Base-by-base conservation (phyloP, 2,888 invertebrate genomes). In the Melanotus villosus region DNA sequence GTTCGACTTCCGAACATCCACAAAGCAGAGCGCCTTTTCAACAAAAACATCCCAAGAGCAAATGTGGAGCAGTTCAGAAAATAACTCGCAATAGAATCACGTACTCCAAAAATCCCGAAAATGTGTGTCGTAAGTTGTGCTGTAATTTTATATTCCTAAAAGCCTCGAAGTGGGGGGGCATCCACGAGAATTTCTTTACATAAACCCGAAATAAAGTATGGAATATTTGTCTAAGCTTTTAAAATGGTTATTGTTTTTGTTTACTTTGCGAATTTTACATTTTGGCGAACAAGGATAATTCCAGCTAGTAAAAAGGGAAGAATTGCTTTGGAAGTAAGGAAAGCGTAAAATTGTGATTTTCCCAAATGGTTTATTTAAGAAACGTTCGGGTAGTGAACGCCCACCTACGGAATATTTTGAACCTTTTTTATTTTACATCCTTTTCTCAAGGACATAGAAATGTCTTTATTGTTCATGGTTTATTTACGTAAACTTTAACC, bases 311-410 rank as follows among this genome's bases (percentile, higher is more conserved):
- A n/a, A n/a, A n/a, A n/a, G n/a, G n/a, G n/a, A n/a, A n/a, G n/a
- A n/a, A n/a, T n/a, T n/a, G n/a, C n/a, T n/a, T n/a, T n/a, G n/a
- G n/a, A n/a, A n/a, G n/a, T n/a, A n/a, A n/a, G n/a, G n/a, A n/a
- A n/a, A n/a, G n/a, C n/a, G n/a, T n/a, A n/a, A n/a, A n/a, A n/a
- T n/a, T n/a, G n/a, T n/a, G n/a, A n/a, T n/a, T n/a, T n/a, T n/a
- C n/a, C n/a, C n/a, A n/a, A 50, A 50, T 50, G 5, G 50, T 50
- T 50, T 50, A 50, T 50, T 50, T 50, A 50, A 26, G 26, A 23
- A 50, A 50, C 26, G 50, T 26, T 50, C 26, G 26, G 14, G 30
- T 26, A 12, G 26, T 26, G 14, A 21, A n/a, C 50, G 26, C 50
- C 50, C 3, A 50, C 50, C 12, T 16, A 14, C 26, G 26, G 26